Evolutionary conservation across 2,888 invertebrate genomes (phyloP).

Genomic region (Cinara cedri): DNA sequence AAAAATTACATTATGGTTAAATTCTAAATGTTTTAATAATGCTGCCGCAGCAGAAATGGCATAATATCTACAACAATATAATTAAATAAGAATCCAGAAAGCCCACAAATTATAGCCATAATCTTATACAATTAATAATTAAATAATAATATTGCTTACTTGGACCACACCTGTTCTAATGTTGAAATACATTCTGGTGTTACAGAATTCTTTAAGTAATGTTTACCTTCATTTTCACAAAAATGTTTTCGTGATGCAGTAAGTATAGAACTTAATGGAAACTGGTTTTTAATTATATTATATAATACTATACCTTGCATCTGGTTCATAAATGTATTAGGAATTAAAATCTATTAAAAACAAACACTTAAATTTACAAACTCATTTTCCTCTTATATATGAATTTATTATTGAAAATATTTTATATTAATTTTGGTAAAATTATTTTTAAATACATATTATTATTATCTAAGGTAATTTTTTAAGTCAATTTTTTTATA

Average conservation of each 20-base stretch:
- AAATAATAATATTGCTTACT: conserved; percentile 38
- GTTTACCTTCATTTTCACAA: conserved; percentile 46
- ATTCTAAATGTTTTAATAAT: conserved; percentile 82
- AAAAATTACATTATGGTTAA: conserved; percentile 76
- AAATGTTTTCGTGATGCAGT: conserved; percentile 40
- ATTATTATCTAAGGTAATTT: too few species aligned
- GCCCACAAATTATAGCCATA: too few species aligned
- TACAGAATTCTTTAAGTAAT: conserved; percentile 38
- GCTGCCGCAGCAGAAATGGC: conserved; percentile 85
- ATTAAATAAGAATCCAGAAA: neutral
- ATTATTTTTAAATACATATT: too few species aligned
- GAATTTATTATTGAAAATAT: neutral
- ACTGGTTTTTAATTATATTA: conserved; percentile 24
- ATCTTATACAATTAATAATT: neutral
- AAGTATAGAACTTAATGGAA: conserved; percentile 25
- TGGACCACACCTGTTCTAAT: conserved; percentile 36
- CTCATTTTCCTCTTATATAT: neutral
- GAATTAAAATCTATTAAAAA: conserved; percentile 37
- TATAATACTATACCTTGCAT: conserved; percentile 27
- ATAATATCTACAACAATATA: conserved; percentile 72
- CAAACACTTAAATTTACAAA: neutral
- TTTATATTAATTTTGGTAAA: neutral
- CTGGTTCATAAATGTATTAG: conserved; percentile 28
- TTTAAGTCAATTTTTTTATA: too few species aligned
- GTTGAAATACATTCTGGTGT: conserved; percentile 36